Evolutionary conservation across 2,113 vertebrate genomes (phyloP), one percentile per base, ranked within the genome.

Genomic region (Morone saxatilis): DNA sequence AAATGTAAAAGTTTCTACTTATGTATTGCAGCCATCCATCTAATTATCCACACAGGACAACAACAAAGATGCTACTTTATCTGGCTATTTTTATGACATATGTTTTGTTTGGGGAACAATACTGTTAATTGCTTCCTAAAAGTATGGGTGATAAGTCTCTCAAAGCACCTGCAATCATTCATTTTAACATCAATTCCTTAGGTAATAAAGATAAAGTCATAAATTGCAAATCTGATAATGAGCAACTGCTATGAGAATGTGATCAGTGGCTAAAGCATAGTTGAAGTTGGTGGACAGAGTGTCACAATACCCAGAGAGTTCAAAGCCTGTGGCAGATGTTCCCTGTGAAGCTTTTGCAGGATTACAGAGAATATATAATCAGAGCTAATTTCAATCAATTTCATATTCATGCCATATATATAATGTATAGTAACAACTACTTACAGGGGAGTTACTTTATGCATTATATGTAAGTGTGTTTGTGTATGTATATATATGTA

Each of bases 301-400:
- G 60, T 40, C 10, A 4, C n/a, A 22, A 17, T 19, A 62, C 40
- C 13, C 9, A 31, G 10, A 71, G 48, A 77, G 50, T 60, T 80
- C 16, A 77, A 70, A 74, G 12, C 40, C 13, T 4, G 12, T 14
- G 12, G 53, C 77, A 80, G 80, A 65, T 67, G n/a, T 75, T 81
- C 7, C 54, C 38, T 74, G 6, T 48, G 59, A 10, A 36, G 38
- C 38, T 72, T 31, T 62, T 71, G 45, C 56, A n/a, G 5, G 13
- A 77, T 68, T 77, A 63, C 13, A 61, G 25, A 72, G 36, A 65
- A 63, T 70, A 68, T 7, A 43, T 68, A 69, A 77, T 63, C 41
- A 59, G 17, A 68, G 74, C 20, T 78, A 67, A 86, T 68, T 69
- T 81, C 10, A 48, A 22, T 83, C 3, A 31, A 53, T 65, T 54